Conservation (phyloP, 2,797 vertebrate species). For the Cynodonichthys magdalenae region DNA sequence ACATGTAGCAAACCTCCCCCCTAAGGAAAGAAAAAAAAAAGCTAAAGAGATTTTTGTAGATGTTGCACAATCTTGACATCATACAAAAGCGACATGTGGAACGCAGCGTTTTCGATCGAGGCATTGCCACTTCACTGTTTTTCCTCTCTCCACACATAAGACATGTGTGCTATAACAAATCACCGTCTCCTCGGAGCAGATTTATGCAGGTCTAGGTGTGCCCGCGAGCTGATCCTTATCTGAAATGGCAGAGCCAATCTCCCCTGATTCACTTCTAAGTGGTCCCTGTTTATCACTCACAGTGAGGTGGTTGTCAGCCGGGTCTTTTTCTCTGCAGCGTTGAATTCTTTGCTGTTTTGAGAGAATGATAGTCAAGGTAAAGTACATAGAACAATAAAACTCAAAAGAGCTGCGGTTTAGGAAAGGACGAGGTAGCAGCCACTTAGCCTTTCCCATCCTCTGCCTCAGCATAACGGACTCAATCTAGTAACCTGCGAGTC, state of each 20-base stretch:
- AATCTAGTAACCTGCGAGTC: constrained; percentile 74
- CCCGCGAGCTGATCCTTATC: constrained; percentile 77
- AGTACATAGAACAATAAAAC: constrained; percentile 45
- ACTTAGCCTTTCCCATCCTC: constrained; percentile 48
- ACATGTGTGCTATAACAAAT: constrained; percentile 70
- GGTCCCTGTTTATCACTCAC: constrained; percentile 80
- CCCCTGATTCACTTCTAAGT: constrained; percentile 78
- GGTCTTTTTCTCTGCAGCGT: constrained; percentile 56
- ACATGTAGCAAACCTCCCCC: constrained; percentile 11
- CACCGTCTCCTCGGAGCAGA: constrained; percentile 68
- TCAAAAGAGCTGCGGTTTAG: constrained; percentile 31
- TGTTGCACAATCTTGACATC: constrained; percentile 29
- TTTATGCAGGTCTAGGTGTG: constrained; percentile 78
- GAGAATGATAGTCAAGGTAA: constrained; percentile 20
- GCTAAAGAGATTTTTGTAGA: constrained; percentile 12
- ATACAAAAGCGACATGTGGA: constrained; percentile 16
- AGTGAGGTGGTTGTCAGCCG: constrained; percentile 71
- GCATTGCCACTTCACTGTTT: constrained; percentile 10
- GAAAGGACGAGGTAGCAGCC: constrained; percentile 45
- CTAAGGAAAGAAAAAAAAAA: background rate
- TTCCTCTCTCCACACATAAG: constrained; percentile 32
- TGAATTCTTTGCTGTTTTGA: constrained; percentile 57
- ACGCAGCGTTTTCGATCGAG: constrained; percentile 19
- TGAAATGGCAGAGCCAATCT: constrained; percentile 77
- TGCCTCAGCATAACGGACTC: constrained; percentile 69